Evolutionary conservation across 1,140 invertebrate genomes (phyloP).

Genomic region (Apis mellifera): DNA sequence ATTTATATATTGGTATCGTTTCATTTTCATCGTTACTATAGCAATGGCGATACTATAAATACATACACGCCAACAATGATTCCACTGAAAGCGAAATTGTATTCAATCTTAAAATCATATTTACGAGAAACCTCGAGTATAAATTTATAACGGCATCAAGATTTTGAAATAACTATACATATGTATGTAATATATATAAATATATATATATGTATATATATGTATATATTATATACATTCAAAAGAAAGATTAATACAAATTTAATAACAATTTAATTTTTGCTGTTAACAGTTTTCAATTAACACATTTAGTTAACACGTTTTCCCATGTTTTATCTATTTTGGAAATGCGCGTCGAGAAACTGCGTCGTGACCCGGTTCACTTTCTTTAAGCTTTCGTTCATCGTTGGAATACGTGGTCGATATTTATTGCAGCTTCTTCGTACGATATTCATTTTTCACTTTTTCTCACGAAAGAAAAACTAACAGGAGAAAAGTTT

Average conservation of each 20-base stretch:
- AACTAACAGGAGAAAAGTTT: not conserved
- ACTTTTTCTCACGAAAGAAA: not conserved
- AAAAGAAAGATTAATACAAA: not conserved
- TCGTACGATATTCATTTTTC: slow-evolving; percentile 11
- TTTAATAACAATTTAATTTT: not conserved
- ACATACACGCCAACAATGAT: not conserved
- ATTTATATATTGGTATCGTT: slow-evolving; percentile 10
- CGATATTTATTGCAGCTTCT: slow-evolving; percentile 52
- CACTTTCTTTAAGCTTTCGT: slow-evolving; percentile 54
- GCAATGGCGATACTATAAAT: slow-evolving; percentile 28
- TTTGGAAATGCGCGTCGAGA: slow-evolving; percentile 20
- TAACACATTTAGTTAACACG: not conserved
- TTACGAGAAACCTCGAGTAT: too few species aligned
- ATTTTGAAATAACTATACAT: not conserved
- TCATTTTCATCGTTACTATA: slow-evolving; percentile 43
- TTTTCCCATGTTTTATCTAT: not conserved
- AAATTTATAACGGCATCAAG: not conserved
- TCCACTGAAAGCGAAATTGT: not conserved
- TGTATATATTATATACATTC: too few species aligned
- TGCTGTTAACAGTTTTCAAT: slow-evolving; percentile 1
- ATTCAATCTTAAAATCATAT: not conserved
- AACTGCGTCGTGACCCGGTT: slow-evolving; percentile 60
- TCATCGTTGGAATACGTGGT: slow-evolving; percentile 39
- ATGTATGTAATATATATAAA: not conserved
- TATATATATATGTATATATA: too few species aligned